Base-by-base conservation (phyloP, 2,888 invertebrate genomes). In the Troides aeacus region DNA sequence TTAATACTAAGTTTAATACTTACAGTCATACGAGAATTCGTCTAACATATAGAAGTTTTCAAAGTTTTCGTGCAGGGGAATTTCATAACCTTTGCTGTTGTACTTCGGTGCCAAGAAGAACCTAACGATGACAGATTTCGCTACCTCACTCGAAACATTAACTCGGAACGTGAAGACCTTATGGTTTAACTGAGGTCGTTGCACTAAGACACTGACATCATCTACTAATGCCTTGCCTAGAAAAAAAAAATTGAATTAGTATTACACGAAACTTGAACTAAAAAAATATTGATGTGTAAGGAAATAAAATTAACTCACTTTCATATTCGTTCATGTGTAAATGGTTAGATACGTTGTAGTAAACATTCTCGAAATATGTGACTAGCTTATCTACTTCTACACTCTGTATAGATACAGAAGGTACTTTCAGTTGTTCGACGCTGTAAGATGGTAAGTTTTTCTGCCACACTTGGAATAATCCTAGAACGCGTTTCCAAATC, bases 61-160 rank as follows among this genome's bases (percentile, higher is more conserved):
- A 42, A 91, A 88, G 82, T 93, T 94, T 21, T 90, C 78, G 68
- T 91, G 85, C 57, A 95, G 86, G 74, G 94, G 92, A 56, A 94
- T 85, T 70, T 89, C 84, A 69, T 89, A 85, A 53, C 93, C 93
- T 64, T 89, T 84, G 77, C 94, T 92, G 79, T 95, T 94, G 79
- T 94, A 94, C 84, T 95, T 96, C 10, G 96, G 96, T 67, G 95
- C 96, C 59, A 96, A 79, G 93, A 94, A 96, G 71, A 95, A 88
- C 72, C 93, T 94, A 12, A 96, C 92, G 6, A 93, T 85, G 1
- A 89, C 90, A 69, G 91, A 93, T 77, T 88, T 81, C 64, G 86
- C 78, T 6, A 90, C 94, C 66, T 94, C 93, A 64, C 95, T 93
- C 73, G 93, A 92, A 30, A 96, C 93, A 42, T 93, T 86, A 62